Evolutionary conservation across 2,113 vertebrate species (phyloP).

Genomic region (Ptilonorhynchus violaceus): DNA sequence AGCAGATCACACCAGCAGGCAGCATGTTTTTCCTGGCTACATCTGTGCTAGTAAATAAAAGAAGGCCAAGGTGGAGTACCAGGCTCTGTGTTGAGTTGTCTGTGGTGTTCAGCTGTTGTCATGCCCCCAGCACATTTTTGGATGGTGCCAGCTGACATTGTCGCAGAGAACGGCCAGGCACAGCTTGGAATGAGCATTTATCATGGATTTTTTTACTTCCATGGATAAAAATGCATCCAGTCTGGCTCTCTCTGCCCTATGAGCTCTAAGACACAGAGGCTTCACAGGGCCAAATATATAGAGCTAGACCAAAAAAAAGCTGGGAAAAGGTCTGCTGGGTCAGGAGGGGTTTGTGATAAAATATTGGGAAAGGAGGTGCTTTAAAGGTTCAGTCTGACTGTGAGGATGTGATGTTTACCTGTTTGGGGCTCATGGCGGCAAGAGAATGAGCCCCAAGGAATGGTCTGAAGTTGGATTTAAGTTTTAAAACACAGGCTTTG

Average conservation of each 20-base stretch:
- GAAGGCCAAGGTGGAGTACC: not conserved
- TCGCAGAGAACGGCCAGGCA: not conserved
- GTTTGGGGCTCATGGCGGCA: not conserved
- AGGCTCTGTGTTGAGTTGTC: not conserved
- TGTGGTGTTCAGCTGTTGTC: not conserved
- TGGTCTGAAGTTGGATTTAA: not conserved
- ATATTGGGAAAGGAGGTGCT: not conserved
- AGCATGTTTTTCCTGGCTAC: not conserved
- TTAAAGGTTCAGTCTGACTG: not conserved
- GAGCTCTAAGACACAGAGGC: not conserved
- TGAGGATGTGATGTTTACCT: not conserved
- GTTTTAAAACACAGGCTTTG: rapidly evolving
- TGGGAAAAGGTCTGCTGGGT: not conserved
- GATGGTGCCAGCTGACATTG: not conserved
- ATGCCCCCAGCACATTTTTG: not conserved
- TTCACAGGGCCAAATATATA: not conserved
- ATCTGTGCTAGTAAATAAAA: constrained; percentile 19
- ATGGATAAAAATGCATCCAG: not conserved
- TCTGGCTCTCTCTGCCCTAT: not conserved
- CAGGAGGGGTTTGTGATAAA: not conserved
- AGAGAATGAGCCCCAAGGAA: not conserved
- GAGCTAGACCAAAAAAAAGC: not conserved
- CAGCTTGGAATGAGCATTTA: not conserved
- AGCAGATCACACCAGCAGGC: not conserved
- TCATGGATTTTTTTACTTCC: not conserved